Base-by-base conservation (phyloP, 2,888 invertebrate species). In the Thyatira batis region DNA sequence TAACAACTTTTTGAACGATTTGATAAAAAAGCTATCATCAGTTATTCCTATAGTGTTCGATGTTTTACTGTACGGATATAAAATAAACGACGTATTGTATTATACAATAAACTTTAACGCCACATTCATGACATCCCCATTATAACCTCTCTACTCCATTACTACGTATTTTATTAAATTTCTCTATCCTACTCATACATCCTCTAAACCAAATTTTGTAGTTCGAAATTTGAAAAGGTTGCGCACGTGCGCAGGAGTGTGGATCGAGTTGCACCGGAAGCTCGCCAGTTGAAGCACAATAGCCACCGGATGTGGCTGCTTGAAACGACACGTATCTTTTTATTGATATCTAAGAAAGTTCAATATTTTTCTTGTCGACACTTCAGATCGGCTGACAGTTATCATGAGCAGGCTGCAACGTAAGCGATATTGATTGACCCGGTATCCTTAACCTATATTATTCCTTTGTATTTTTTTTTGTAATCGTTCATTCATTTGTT, bases 211-310 rank as follows among this genome's bases (percentile, higher is more conserved):
- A 80, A 80, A 78, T 84, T 85, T 82, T 75, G 76, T 82, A 79
- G 81, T 80, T 83, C 69, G 72, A 83, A 80, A 80, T 87, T 86
- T 85, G 85, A 87, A 88, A 90, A 89, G 89, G 85, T 83, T 77
- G 84, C 91, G 92, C 92, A 91, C 92, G 92, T 92, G 92, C 91
- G 92, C 92, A 84, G 84, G 91, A 91, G 92, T 89, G 85, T 80
- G 85, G 89, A 90, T 92, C 91, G 90, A 84, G 91, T 92, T 92
- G 87, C 89, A 79, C 89, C 92, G 92, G 92, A 92, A 92, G 86
- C 75, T 76, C 72, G 76, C 78, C 80, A 77, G 85, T 82, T 80
- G 84, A 84, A 83, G 84, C 82, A 92, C 89, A 92, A 92, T 91
- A 85, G 84, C 72, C 70, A 78, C 89, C 89, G 92, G 92, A 92